Conservation (phyloP, 2,113 vertebrate species). For the Abramis brama region DNA sequence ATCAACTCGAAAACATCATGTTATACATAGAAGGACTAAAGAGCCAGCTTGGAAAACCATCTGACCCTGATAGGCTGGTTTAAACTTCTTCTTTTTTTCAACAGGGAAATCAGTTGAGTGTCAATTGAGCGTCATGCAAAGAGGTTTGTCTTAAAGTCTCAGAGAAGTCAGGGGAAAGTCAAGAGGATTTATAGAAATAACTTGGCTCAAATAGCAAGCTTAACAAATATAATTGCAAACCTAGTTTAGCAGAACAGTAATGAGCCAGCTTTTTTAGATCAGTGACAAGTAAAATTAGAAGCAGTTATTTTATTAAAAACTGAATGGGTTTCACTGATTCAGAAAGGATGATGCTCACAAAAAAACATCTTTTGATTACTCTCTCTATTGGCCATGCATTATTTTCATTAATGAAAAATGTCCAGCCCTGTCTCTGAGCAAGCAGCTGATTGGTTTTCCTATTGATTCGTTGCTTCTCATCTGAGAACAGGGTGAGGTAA, state of each 20-base stretch:
- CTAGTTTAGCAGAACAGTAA: conserved; percentile 27
- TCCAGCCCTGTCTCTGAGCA: background rate
- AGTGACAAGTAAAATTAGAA: conserved; percentile 38
- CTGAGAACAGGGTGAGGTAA: conserved; percentile 14
- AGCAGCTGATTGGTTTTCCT: conserved; percentile 28
- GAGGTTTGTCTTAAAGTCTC: background rate
- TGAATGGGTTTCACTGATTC: background rate
- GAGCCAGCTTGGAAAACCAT: background rate
- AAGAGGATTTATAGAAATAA: conserved; percentile 26
- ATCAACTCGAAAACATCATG: background rate
- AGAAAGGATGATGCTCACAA: conserved; percentile 21
- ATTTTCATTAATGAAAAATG: conserved; percentile 16
- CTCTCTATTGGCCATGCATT: conserved; percentile 28
- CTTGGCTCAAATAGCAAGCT: background rate
- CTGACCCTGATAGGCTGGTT: background rate
- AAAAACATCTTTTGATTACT: conserved; percentile 28
- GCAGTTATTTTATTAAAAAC: background rate
- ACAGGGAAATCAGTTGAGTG: background rate
- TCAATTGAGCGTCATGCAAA: background rate
- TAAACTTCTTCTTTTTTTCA: background rate
- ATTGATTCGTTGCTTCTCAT: conserved; percentile 24
- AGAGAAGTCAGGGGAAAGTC: conserved; percentile 23
- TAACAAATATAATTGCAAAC: conserved; percentile 42
- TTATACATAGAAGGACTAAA: background rate
- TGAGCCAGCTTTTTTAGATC: conserved; percentile 13